These are phyloP conservation scores for Diphyllodes magnificus DNA, from an alignment of 2,113 vertebrate species.

Conservation along the genomic window DNA sequence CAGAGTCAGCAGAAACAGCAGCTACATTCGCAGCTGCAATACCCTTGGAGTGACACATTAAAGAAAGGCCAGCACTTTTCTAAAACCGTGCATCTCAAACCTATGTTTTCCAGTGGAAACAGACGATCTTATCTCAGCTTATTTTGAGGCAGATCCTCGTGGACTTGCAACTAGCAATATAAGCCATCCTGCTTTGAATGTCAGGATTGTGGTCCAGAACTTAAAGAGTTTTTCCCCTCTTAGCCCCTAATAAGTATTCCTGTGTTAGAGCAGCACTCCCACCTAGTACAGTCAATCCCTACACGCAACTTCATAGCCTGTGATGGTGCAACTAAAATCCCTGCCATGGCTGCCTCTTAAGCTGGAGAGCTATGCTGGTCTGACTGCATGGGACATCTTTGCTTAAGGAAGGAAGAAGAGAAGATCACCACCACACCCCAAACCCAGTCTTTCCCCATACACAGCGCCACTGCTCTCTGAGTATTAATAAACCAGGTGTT, in stretches of 20 bases:
- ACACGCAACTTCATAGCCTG: neutral
- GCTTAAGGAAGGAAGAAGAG: neutral
- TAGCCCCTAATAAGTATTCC: neutral
- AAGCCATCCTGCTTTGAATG: neutral
- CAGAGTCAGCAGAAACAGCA: neutral
- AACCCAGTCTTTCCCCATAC: neutral
- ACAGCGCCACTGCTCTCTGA: neutral
- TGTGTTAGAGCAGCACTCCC: neutral
- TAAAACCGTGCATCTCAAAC: neutral
- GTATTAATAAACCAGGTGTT: constrained; percentile 49
- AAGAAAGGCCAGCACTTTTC: neutral
- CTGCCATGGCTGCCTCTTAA: neutral
- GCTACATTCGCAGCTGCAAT: neutral
- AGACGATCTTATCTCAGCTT: neutral
- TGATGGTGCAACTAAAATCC: neutral
- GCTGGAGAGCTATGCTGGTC: neutral
- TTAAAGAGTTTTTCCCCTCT: neutral
- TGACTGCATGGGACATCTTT: neutral
- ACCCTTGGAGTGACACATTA: neutral
- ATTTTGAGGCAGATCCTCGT: neutral
- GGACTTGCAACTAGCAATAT: neutral
- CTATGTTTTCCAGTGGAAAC: neutral
- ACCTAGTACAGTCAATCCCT: neutral
- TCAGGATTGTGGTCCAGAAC: neutral
- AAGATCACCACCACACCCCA: neutral